Conservation (phyloP, 2,113 vertebrate species). For the Bucco capensis region DNA sequence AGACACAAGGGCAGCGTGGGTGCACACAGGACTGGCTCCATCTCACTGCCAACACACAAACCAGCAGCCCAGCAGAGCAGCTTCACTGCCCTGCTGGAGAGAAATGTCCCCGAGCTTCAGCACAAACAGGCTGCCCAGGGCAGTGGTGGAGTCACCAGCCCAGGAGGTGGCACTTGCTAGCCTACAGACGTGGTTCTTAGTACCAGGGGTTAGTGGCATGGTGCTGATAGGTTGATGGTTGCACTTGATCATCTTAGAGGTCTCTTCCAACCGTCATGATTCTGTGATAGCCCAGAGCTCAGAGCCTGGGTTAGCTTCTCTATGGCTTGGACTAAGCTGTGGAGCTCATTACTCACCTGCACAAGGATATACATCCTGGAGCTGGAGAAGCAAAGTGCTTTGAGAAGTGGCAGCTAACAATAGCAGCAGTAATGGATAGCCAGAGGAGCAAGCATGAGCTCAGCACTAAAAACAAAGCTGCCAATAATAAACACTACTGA, state of each 20-base stretch:
- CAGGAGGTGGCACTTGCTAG: too few relatives aligned
- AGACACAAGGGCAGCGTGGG: background rate
- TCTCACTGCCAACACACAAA: fast-evolving
- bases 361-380: background rate
- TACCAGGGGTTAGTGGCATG: too few relatives aligned
- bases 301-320: background rate
- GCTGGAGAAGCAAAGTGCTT: background rate
- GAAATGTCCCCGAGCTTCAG: fast-evolving
- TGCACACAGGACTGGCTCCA: fast-evolving
- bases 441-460: fast-evolving
- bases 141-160: too few relatives aligned
- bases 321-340: background rate
- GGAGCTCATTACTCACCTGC: background rate
- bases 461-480: background rate
- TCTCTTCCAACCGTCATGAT: too few relatives aligned
- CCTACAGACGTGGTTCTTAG: too few relatives aligned
- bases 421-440: background rate
- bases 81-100: background rate
- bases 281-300: too few relatives aligned
- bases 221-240: too few relatives aligned
- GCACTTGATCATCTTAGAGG: too few relatives aligned
- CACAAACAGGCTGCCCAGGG: too few relatives aligned
- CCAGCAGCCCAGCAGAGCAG: background rate
- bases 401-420: background rate
- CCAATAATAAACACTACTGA: background rate